Base-by-base conservation (phyloP, 2,888 invertebrate genomes). In the Parelbella ahira region DNA sequence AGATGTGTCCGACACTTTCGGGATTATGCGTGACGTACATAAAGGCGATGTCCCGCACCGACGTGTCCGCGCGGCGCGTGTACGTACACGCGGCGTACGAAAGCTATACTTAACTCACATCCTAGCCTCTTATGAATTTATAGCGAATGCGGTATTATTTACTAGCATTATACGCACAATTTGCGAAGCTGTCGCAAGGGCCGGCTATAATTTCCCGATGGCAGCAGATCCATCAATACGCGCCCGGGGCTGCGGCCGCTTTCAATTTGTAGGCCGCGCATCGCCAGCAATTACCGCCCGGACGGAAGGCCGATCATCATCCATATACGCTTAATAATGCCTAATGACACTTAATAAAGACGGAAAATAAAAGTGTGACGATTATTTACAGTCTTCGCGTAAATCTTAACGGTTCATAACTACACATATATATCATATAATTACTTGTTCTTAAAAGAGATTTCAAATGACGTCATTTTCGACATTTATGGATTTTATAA, bases 111-210 rank as follows among this genome's bases (percentile, higher is more conserved):
- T 60, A 60, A 62, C 67, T 68, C 68, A 69, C 50, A 62, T 64
- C 58, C 68, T 75, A 72, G 76, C 64, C 53, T 60, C 61, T 66
- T 72, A 73, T 71, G 75, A 81, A 79, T 83, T 80, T 78, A 80
- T 80, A 77, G 74, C 72, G 71, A 68, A 64, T 57, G 64, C 63
- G 54, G 65, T 81, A 82, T 82, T 84, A 84, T 86, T 83, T 80
- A 81, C 84, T 82, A 82, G 86, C 76, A 84, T 86, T 86, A 84
- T 83, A 80, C 77, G 84, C 81, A 86, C 83, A 84, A 83, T 86
- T 87, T 82, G 84, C 86, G 81, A 76, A 82, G 84, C 83, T 86
- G 86, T 87, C 86, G 83, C 84, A 81, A 82, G 77, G 71, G 74
- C 74, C 68, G 60, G 72, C 79, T 84, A 82, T 84, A 87, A 87